phyloP scores from a whole-genome alignment of 2,113 vertebrate genomes.

The Nematolebias whitei region DNA sequence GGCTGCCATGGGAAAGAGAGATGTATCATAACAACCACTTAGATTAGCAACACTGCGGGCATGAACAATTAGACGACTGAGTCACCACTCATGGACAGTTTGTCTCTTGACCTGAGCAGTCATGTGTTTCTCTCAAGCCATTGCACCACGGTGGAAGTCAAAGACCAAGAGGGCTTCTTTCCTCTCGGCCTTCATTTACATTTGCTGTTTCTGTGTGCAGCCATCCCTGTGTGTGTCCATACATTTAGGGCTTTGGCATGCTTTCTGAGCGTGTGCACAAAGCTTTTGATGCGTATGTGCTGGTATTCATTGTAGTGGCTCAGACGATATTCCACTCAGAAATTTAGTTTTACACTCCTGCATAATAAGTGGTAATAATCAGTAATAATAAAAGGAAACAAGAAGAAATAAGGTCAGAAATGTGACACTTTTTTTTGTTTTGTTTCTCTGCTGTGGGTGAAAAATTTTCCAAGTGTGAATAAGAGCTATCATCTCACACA shows the following conservation, averaged over 20 bases:
- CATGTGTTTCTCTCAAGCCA: not conserved
- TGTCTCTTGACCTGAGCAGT: conserved; percentile 19
- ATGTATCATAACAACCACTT: conserved; percentile 2
- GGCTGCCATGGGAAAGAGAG: not conserved
- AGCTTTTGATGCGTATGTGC: not conserved
- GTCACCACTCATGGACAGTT: conserved; percentile 17
- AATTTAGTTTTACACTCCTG: not conserved
- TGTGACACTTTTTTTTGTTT: not conserved
- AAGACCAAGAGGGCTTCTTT: conserved; percentile 3
- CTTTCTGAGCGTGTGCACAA: not conserved
- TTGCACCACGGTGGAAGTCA: not conserved
- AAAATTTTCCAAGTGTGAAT: too few species aligned
- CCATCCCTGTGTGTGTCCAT: not conserved
- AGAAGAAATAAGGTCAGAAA: not conserved
- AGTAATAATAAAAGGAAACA: not conserved
- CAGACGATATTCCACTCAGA: not conserved
- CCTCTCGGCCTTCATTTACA: conserved; percentile 4
- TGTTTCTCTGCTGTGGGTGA: not conserved
- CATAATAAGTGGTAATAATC: not conserved
- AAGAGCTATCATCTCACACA: too few species aligned
- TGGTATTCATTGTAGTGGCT: not conserved
- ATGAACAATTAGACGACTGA: conserved; percentile 23
- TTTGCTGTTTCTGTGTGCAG: conserved; percentile 2
- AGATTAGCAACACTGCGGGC: conserved; percentile 12
- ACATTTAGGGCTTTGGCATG: not conserved